Percentiles rank a stretch among this genome's conserved stretches.
phyloP scores from a whole-genome alignment of 1,140 invertebrate genomes.

The Callitettix versicolor region DNA sequence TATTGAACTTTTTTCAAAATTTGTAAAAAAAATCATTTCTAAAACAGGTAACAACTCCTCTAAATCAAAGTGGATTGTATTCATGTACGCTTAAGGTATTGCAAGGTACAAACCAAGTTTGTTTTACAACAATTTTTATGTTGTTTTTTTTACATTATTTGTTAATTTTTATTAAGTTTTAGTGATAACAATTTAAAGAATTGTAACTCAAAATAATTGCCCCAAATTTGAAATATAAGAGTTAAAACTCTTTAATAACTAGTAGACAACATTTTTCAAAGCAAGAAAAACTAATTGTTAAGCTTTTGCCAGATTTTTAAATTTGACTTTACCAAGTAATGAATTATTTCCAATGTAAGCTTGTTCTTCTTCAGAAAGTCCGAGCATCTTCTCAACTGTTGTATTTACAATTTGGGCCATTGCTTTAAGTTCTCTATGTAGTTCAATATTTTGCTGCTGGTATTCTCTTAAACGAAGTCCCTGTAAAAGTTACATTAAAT shows the following conservation, averaged over 20 bases:
- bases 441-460: slow-evolving; percentile 53
- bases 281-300: neutral
- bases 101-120: no score
- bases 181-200: no score
- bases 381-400: slow-evolving; percentile 27
- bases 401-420: slow-evolving; percentile 37
- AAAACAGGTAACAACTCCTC: no score
- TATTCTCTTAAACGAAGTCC: slow-evolving; percentile 60
- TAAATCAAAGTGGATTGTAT: no score
- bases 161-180: no score
- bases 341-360: slow-evolving; percentile 48
- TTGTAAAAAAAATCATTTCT: no score
- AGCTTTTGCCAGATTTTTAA: neutral
- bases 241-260: neutral
- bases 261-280: neutral
- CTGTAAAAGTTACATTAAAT: slow-evolving; percentile 39
- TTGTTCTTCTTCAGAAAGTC: slow-evolving; percentile 31
- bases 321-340: slow-evolving; percentile 43
- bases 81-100: no score
- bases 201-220: no score
- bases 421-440: slow-evolving; percentile 60
- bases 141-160: no score
- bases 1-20: no score
- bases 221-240: no score
- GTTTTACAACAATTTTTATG: no score